Conservation (phyloP, 1,140 invertebrate genomes). For the Araneus ventricosus region DNA sequence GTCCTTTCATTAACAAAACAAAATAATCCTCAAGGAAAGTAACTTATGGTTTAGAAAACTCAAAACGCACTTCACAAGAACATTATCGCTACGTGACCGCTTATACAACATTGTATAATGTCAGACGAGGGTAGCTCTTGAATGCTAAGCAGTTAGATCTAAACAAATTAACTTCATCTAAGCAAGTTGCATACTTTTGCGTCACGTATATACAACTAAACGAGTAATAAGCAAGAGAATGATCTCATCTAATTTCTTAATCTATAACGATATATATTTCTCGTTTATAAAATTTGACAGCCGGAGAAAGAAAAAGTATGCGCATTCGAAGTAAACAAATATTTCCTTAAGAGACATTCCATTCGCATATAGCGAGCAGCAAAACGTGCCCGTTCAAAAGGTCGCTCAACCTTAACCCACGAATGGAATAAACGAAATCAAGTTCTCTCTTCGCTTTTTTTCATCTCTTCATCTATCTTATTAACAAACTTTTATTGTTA, state of each 20-base stretch:
- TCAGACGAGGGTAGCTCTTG: background rate
- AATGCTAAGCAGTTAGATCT: background rate
- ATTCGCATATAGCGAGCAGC: background rate
- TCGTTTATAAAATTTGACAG: background rate
- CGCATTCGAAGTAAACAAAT: conserved; percentile 24
- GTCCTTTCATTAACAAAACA: background rate
- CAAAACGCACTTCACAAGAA: background rate
- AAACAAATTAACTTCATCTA: background rate
- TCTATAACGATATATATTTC: background rate
- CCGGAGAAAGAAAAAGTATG: background rate
- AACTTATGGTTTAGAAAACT: background rate
- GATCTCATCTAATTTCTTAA: background rate
- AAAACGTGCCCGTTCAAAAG: conserved; percentile 55
- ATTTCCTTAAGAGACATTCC: conserved; percentile 43
- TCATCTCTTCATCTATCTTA: conserved; percentile 50
- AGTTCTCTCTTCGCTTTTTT: conserved; percentile 54
- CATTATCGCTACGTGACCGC: background rate
- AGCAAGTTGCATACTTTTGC: background rate
- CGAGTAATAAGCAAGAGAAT: background rate
- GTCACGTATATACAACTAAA: background rate
- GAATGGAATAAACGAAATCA: conserved; percentile 53
- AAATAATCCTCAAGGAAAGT: background rate
- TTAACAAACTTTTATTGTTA: conserved; percentile 65
- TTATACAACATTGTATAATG: background rate
- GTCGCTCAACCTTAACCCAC: conserved; percentile 62